Percentiles rank a stretch among this genome's conserved stretches.
phyloP scores from a whole-genome alignment of 2,113 vertebrate species.

The Trichomycterus rosablanca region DNA sequence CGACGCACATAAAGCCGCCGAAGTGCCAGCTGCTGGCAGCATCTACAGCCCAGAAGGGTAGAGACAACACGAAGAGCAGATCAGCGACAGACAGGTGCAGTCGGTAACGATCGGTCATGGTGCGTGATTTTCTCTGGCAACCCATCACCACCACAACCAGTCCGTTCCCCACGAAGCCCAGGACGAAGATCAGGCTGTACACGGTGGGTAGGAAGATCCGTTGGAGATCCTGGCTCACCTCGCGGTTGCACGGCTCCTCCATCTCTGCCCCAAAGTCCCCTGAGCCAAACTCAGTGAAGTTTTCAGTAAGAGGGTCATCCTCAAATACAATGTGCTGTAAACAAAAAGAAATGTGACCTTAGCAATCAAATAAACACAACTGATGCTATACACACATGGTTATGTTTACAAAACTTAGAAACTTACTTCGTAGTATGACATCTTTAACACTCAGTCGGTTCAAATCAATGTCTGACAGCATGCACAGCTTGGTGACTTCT shows the following conservation, averaged over 20 bases:
- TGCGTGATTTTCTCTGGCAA: conserved; percentile 88
- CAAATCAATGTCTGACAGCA: not conserved
- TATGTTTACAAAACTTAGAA: too few relatives aligned
- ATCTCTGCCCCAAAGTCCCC: conserved; percentile 70
- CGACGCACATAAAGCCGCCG: conserved; percentile 78
- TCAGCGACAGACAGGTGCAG: conserved; percentile 95
- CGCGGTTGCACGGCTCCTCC: conserved; percentile 73
- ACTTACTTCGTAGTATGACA: conserved; percentile 70
- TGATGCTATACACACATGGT: not conserved
- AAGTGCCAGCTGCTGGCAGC: conserved; percentile 85
- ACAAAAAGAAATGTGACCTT: not conserved
- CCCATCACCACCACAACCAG: conserved; percentile 94
- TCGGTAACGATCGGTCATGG: conserved; percentile 93
- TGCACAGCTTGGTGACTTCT: conserved; percentile 1
- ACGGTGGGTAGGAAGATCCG: conserved; percentile 85
- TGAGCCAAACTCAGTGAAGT: conserved; percentile 71
- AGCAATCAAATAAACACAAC: not conserved
- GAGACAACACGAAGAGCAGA: conserved; percentile 89
- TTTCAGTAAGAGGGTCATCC: conserved; percentile 59
- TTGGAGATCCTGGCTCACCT: conserved; percentile 77
- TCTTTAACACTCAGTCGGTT: conserved; percentile 43
- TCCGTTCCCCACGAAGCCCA: conserved; percentile 90
- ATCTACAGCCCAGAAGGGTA: conserved; percentile 96
- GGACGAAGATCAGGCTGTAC: conserved; percentile 86
- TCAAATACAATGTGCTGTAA: conserved; percentile 62